These are phyloP conservation scores for Dysdera silvatica DNA, from an alignment of 1,140 invertebrate genomes.

Conservation along the genomic window DNA sequence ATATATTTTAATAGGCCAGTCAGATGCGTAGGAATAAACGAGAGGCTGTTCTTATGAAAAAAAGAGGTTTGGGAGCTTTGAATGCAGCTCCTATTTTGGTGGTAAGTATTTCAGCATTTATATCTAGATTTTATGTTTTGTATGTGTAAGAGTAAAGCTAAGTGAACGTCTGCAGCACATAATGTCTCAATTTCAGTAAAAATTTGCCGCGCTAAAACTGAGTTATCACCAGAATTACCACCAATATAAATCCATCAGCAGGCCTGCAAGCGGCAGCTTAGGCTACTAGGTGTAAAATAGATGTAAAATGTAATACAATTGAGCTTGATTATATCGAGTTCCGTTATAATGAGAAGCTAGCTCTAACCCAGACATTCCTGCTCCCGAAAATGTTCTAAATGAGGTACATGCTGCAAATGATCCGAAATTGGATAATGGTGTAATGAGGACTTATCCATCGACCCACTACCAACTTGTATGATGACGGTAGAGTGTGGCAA, in stretches of 20 bases:
- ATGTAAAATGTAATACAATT: too few species aligned
- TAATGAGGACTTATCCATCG: too few species aligned
- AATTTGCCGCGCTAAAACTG: neutral
- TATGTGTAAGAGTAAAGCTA: neutral
- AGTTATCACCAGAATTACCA: neutral
- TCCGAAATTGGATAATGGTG: too few species aligned
- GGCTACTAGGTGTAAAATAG: neutral
- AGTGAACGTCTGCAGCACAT: neutral
- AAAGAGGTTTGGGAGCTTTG: slow-evolving; percentile 58
- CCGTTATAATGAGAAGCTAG: too few species aligned
- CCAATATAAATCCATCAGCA: neutral
- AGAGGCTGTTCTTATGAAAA: slow-evolving; percentile 65
- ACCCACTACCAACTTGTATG: too few species aligned
- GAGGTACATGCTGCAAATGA: too few species aligned
- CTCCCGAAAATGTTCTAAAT: too few species aligned
- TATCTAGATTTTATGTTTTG: neutral
- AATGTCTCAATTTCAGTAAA: neutral
- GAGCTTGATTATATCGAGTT: too few species aligned
- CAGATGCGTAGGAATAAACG: slow-evolving; percentile 73
- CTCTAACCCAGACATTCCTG: too few species aligned
- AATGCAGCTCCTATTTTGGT: slow-evolving; percentile 65
- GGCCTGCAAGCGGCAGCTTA: neutral
- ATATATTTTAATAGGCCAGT: slow-evolving; percentile 50
- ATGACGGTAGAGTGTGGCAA: too few species aligned
- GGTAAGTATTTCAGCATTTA: slow-evolving; percentile 51